Evolutionary conservation across 2,113 vertebrate species (phyloP).

Genomic region (Gobius niger): DNA sequence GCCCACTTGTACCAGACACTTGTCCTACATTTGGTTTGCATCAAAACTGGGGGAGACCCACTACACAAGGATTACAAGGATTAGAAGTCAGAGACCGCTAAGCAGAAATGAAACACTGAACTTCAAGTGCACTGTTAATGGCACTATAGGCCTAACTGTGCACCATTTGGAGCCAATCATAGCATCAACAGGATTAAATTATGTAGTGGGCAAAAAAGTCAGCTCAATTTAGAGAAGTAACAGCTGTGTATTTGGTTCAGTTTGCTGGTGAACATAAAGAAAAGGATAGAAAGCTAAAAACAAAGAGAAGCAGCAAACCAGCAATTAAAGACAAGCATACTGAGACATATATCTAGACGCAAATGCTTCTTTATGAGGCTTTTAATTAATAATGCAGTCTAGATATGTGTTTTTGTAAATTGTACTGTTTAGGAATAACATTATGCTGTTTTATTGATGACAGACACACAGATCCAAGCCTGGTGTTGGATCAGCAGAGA

Average conservation of each 20-base stretch:
- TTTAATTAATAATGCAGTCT: background rate
- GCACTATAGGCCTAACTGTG: background rate
- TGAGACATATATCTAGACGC: conserved; percentile 25
- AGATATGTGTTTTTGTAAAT: background rate
- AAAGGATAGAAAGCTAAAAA: background rate
- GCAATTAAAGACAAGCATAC: conserved; percentile 50
- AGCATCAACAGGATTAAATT: background rate
- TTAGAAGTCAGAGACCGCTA: background rate
- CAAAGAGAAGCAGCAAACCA: conserved; percentile 41
- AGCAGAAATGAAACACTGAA: background rate
- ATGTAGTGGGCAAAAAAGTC: background rate
- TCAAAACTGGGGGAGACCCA: background rate
- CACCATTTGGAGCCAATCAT: background rate
- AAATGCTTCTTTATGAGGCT: conserved; percentile 16
- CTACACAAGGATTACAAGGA: background rate
- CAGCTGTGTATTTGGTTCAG: background rate
- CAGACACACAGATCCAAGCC: conserved; percentile 41
- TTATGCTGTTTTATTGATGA: conserved; percentile 44
- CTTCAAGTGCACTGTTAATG: background rate
- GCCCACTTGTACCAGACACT: background rate
- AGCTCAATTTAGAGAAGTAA: too few species aligned
- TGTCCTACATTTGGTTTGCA: background rate
- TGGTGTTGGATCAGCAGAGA: conserved; percentile 48
- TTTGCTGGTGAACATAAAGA: background rate
- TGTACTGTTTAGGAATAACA: conserved; percentile 13